Evolutionary conservation across 2,113 vertebrate species (phyloP), one percentile per base, ranked within the genome.

Genomic region (Aegotheles bennettii): DNA sequence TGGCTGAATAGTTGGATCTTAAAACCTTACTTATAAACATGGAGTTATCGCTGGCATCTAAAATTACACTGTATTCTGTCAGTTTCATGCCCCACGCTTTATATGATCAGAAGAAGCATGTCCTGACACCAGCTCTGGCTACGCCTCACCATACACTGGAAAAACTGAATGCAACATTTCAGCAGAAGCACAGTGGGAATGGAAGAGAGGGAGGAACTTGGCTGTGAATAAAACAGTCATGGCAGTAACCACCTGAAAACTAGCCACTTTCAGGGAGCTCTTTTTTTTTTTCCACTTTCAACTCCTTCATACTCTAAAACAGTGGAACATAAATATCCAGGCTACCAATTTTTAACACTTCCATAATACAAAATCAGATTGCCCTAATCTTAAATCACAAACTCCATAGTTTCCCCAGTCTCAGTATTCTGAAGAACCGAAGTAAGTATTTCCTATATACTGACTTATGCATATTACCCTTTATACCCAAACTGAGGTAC

Each of bases 71-170:
- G 4, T 47, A 40, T 48, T 65, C 38, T 78, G 36, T 21, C 48
- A 80, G 8, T 31, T 54, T 24, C 13, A 16, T 20, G 24, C n/a
- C 57, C 42, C 69, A 31, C 25, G 35, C n/a, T 61, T 65, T 9
- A n/a, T n/a, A 29, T 42, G 38, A 23, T 78, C 29, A 76, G 17
- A 33, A 80, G 47, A 26, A 64, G 38, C 29, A 33, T 9, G 10
- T 75, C 61, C 35, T 47, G 33, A 42, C 42, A 53, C 23, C 29
- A n/a, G 23, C 47, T 53, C 56, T 50, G 19, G 24, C 43, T 63
- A 10, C 6, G 51, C 2, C 2, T 7, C 20, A 61, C 13, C 9
- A 4, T 19, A n/a, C 0, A 0, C 0, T 17, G 15, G 43, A 60
- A 93, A 75, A 79, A 36, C 17, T 12, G 11, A 87, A 45, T 33